Evolutionary conservation across 2,113 vertebrate species (phyloP).

Genomic region (Cochlearius cochlearius): DNA sequence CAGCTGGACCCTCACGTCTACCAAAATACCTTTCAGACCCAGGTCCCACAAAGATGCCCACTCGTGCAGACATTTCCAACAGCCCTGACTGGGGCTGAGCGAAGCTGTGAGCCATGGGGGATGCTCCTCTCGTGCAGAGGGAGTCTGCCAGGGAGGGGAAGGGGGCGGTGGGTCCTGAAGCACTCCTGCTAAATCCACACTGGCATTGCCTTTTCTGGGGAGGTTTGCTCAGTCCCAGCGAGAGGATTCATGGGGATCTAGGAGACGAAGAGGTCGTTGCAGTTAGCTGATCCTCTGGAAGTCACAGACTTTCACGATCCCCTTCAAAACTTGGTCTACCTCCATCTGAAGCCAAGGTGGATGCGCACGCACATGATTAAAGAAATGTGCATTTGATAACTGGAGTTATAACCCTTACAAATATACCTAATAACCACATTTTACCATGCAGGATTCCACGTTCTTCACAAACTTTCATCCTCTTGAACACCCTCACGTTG

Average conservation of each 20-base stretch:
- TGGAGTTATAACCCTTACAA: background rate
- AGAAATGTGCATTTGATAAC: background rate
- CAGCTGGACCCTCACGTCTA: background rate
- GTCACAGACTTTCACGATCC: background rate
- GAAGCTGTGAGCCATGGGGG: background rate
- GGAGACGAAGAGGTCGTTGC: accelerated
- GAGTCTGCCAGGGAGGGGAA: background rate
- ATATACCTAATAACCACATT: background rate
- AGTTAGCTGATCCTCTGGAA: background rate
- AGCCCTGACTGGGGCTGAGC: background rate
- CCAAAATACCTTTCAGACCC: background rate
- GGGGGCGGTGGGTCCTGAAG: background rate
- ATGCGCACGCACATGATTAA: background rate
- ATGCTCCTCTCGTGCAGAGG: background rate
- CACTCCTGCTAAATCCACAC: background rate
- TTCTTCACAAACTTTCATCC: background rate
- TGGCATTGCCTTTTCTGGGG: background rate
- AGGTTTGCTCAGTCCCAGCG: background rate
- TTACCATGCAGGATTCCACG: background rate
- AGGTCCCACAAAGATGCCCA: background rate
- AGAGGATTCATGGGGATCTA: background rate
- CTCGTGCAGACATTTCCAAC: accelerated
- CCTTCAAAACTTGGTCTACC: background rate
- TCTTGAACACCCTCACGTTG: background rate
- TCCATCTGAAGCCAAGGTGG: background rate